Percentiles rank a stretch among this genome's conserved stretches.
These are phyloP conservation scores for Hippocampus guttulatus DNA, from an alignment of 2,113 vertebrate genomes.

Conservation along the genomic window DNA sequence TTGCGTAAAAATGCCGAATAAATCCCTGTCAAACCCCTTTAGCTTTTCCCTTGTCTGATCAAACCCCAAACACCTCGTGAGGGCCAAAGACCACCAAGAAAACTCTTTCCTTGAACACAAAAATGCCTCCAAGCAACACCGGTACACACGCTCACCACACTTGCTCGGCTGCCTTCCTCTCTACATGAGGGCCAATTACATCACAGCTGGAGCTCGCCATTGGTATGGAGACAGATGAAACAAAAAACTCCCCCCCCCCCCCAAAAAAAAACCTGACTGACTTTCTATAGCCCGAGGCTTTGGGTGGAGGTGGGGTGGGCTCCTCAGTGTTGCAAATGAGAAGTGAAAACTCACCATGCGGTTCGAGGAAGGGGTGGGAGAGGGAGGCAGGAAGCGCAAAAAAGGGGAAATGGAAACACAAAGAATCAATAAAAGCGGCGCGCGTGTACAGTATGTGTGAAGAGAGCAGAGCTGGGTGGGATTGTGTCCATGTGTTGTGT, in stretches of 20 bases:
- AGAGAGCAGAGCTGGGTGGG: slow-evolving; percentile 28
- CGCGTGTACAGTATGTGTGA: slow-evolving; percentile 21
- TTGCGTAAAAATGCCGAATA: slow-evolving; percentile 56
- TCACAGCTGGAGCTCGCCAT: neutral
- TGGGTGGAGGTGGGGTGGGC: neutral
- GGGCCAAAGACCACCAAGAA: slow-evolving; percentile 41
- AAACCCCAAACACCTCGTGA: slow-evolving; percentile 51
- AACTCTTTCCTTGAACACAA: slow-evolving; percentile 37
- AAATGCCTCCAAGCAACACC: slow-evolving; percentile 49
- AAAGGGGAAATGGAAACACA: slow-evolving; percentile 13
- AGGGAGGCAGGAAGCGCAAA: slow-evolving; percentile 21
- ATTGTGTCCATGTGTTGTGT: slow-evolving; percentile 14
- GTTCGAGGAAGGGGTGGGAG: neutral
- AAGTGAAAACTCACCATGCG: slow-evolving; percentile 21
- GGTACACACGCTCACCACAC: slow-evolving; percentile 31
- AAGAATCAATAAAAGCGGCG: slow-evolving; percentile 31
- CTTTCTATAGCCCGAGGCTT: slow-evolving; percentile 8
- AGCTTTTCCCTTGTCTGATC: slow-evolving; percentile 59
- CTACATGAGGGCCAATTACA: slow-evolving; percentile 38
- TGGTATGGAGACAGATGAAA: slow-evolving; percentile 30
- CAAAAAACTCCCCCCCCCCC: neutral
- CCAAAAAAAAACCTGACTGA: neutral
- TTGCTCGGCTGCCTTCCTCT: slow-evolving; percentile 27
- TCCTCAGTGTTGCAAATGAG: slow-evolving; percentile 24
- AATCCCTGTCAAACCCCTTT: slow-evolving; percentile 53